Conservation (phyloP, 2,888 invertebrate genomes). For the Drosophila kokeensis region DNA sequence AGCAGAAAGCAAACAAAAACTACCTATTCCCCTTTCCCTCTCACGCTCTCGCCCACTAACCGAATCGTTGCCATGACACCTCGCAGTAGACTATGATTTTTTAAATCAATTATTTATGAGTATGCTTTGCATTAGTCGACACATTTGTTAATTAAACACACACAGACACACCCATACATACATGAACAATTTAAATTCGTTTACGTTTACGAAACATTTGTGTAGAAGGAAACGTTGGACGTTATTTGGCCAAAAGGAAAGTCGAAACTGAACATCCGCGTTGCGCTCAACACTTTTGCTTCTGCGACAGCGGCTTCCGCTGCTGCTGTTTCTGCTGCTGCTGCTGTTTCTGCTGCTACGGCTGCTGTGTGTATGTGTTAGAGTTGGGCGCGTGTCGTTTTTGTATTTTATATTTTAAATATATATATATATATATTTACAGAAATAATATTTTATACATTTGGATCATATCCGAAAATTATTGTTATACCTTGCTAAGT, state of each 20-base stretch:
- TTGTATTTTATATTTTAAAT: neutral
- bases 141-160: slow-evolving; percentile 13
- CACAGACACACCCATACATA: slow-evolving; percentile 18
- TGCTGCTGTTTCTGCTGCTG: slow-evolving; percentile 10
- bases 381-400: slow-evolving; percentile 11
- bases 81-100: slow-evolving; percentile 37
- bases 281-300: slow-evolving; percentile 54
- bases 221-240: slow-evolving; percentile 55
- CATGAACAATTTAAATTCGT: slow-evolving; percentile 40
- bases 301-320: slow-evolving; percentile 18
- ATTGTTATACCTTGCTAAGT: neutral
- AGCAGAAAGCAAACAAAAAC: slow-evolving; percentile 55
- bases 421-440: neutral
- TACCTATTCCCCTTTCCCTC: neutral
- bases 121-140: slow-evolving; percentile 12
- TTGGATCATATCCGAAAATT: neutral
- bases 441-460: neutral
- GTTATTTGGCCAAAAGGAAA: slow-evolving; percentile 68
- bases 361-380: slow-evolving; percentile 27
- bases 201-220: slow-evolving; percentile 56
- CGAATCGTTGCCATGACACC: neutral
- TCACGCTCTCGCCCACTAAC: neutral
- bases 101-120: slow-evolving; percentile 46
- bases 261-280: slow-evolving; percentile 60
- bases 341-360: slow-evolving; percentile 10